A percentile compares a stretch with the other conserved stretches of the same genome.
phyloP scores from a whole-genome alignment of 1,140 invertebrate species.

The Stratiolaelaps scimitus region DNA sequence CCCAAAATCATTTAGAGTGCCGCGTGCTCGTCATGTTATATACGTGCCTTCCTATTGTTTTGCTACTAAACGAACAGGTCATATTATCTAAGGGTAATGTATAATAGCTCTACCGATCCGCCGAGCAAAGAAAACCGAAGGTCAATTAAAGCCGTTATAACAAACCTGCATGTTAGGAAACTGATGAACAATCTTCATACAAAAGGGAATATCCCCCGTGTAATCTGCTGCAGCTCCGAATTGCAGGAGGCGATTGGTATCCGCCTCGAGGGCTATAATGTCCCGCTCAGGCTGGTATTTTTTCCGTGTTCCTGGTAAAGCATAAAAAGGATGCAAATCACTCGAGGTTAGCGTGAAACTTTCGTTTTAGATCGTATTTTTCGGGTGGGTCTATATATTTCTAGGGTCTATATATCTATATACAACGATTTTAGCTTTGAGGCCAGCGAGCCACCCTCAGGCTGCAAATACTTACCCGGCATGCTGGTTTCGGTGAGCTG shows the following conservation, averaged over 20 bases:
- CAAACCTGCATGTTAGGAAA: conserved; percentile 21
- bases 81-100: too few relatives aligned
- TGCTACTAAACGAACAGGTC: too few relatives aligned
- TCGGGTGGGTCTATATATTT: too few relatives aligned
- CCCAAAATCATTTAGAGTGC: too few relatives aligned
- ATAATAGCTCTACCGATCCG: too few relatives aligned
- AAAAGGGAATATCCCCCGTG: not conserved
- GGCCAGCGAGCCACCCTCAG: not conserved
- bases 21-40: too few relatives aligned
- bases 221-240: conserved; percentile 18
- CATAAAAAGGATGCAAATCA: not conserved
- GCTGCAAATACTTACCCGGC: not conserved
- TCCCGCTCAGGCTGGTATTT: conserved; percentile 25
- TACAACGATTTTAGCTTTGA: not conserved
- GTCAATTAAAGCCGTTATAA: not conserved
- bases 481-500: not conserved
- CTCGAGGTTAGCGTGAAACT: too few relatives aligned
- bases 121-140: too few relatives aligned
- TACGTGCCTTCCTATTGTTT: too few relatives aligned
- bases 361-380: too few relatives aligned
- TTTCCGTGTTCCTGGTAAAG: conserved; percentile 2
- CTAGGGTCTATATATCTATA: not conserved
- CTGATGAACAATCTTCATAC: not conserved
- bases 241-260: not conserved
- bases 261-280: conserved; percentile 2